Conservation (phyloP, 2,113 vertebrate genomes). For the Cisticola juncidis region DNA sequence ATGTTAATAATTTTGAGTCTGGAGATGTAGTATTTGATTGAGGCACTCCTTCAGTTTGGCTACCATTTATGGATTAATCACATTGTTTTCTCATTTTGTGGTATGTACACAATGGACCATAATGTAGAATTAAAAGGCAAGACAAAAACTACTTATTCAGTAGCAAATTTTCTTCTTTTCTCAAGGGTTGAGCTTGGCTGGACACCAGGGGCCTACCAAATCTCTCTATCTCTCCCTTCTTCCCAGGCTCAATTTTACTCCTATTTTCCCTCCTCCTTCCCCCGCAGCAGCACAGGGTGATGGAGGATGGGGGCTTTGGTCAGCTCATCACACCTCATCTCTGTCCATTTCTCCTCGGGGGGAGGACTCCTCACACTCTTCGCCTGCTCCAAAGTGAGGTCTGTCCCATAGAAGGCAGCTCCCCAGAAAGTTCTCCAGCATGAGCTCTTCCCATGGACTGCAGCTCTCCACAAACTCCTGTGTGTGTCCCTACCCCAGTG, state of each 20-base stretch:
- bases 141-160: background rate
- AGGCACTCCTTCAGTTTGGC: background rate
- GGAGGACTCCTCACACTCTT: background rate
- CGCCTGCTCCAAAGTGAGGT: background rate
- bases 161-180: constrained; percentile 1
- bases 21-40: background rate
- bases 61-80: constrained; percentile 12
- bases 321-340: background rate
- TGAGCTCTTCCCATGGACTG: background rate
- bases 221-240: too few species aligned
- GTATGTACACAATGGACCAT: background rate
- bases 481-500: too few species aligned
- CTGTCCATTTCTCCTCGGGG: background rate
- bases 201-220: background rate
- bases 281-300: too few species aligned
- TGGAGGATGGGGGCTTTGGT: background rate
- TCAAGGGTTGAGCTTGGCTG: background rate
- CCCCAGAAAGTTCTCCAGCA: background rate
- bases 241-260: background rate
- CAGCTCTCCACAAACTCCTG: background rate
- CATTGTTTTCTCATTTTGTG: background rate
- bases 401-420: background rate
- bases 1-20: background rate
- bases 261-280: background rate
- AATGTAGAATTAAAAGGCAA: constrained; percentile 19